Base-by-base conservation (phyloP, 2,113 vertebrate genomes). In the Anseranas semipalmata region DNA sequence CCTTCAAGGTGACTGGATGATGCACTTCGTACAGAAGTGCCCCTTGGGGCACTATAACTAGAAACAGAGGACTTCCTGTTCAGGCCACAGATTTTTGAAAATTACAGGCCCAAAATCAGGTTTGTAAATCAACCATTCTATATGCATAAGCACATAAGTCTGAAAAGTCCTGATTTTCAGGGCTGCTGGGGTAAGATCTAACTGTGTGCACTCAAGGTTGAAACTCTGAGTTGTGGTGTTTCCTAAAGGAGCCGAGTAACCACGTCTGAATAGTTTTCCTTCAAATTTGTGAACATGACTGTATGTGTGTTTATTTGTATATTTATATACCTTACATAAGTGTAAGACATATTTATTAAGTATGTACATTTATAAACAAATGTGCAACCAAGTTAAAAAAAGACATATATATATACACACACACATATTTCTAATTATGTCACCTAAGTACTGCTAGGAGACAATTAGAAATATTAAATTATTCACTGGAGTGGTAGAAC, bases 1-100 rank as follows among this genome's bases (percentile, higher is more conserved):
- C 46, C 32, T 83, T 85, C 85, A 90, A 91, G 87, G 87, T 91
- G 91, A 93, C 85, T 79, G 58, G n/a, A 87, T 65, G 60, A 81
- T 45, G 25, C 1, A 2, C 35, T 82, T 94, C 1, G 8, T 67
- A 50, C 12, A 60, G 73, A 86, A 90, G 46, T 50, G 85, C 25
- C 85, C 52, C 63, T 62, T 45, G 75, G 53, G 71, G 35, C 32
- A 37, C 18, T 32, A 2, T 56, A 82, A 28, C 58, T 73, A 52
- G 50, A 77, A 95, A 89, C 55, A 78, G 0, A 3, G 66, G 43
- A n/a, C 20, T 94, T 80, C 53, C 58, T 65, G 20, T 68, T 76
- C 58, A 70, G 75, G n/a, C 37, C 2, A 3, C 78, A 68, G 3
- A 28, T 52, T 72, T 90, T 58, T 89, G 48, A 91, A 94, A 92